Conservation (phyloP, 2,113 vertebrate genomes). For the Etheostoma spectabile region DNA sequence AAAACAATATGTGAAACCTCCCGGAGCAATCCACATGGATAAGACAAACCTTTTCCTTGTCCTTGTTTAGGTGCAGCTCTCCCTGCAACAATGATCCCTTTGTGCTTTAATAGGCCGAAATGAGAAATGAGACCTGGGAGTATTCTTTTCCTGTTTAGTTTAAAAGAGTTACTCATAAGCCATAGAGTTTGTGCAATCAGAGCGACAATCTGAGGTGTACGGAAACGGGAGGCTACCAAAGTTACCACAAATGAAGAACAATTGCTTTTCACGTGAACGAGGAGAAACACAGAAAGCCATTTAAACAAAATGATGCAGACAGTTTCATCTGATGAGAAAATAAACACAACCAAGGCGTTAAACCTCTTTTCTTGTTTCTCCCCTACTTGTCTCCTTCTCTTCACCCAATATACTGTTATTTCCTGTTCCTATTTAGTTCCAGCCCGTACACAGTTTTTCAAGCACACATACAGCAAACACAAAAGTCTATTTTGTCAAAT, state of each 20-base stretch:
- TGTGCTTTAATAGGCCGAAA: conserved; percentile 51
- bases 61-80: conserved; percentile 17
- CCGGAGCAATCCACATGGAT: conserved; percentile 16
- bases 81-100: conserved; percentile 47
- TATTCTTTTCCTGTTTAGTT: conserved; percentile 39
- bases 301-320: conserved; percentile 14
- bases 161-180: conserved; percentile 31
- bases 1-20: conserved; percentile 20
- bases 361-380: conserved; percentile 11
- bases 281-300: conserved; percentile 14
- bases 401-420: conserved; percentile 30
- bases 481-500: too few species aligned
- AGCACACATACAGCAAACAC: conserved; percentile 7
- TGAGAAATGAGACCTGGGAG: conserved; percentile 61
- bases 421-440: conserved; percentile 27
- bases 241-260: conserved; percentile 1
- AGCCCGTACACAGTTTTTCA: conserved; percentile 3
- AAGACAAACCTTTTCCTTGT: conserved; percentile 30
- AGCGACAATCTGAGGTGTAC: not conserved
- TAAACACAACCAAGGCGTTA: conserved; percentile 2
- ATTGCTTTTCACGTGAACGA: conserved; percentile 25
- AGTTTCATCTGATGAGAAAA: conserved; percentile 34
- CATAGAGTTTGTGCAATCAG: conserved; percentile 33
- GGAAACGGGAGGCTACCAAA: conserved; percentile 12
- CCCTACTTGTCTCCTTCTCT: conserved; percentile 17